Evolutionary conservation across 1,140 invertebrate genomes (phyloP).

Genomic region (Meloidogyne exigua): DNA sequence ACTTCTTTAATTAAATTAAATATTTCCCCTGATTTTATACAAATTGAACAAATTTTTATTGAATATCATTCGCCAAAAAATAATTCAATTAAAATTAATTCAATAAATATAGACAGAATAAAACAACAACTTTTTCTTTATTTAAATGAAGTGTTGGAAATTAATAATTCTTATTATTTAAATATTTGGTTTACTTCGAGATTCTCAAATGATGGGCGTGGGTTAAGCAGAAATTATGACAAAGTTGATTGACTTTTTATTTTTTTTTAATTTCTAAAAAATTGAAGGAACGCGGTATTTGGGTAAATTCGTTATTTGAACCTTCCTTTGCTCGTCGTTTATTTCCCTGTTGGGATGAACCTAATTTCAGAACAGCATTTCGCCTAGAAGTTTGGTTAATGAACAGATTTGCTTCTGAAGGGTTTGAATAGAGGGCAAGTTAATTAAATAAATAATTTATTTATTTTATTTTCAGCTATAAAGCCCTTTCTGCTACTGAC

Average conservation of each 20-base stretch:
- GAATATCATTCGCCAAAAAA: neutral
- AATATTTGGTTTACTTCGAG: neutral
- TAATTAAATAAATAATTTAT: conserved; percentile 8
- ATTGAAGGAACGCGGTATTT: conserved; percentile 12
- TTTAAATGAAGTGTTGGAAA: neutral
- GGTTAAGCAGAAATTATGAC: neutral
- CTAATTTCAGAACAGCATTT: conserved; percentile 26
- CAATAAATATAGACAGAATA: neutral
- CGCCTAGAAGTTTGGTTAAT: conserved; percentile 39
- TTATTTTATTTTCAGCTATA: conserved; percentile 31
- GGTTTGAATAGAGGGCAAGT: conserved; percentile 6
- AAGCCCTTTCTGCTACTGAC: conserved; percentile 36
- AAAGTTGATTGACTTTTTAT: neutral
- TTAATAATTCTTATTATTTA: neutral
- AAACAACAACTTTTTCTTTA: neutral
- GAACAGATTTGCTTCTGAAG: conserved; percentile 31
- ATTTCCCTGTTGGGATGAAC: conserved; percentile 43
- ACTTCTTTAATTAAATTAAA: neutral
- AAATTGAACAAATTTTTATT: neutral
- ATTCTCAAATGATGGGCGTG: conserved; percentile 1
- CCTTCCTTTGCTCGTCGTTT: conserved; percentile 30
- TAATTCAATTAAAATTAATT: neutral
- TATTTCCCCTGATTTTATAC: conserved; percentile 2
- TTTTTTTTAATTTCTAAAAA: neutral
- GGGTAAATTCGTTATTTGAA: conserved; percentile 38